Conservation (phyloP, 2,113 vertebrate genomes). For the Colaptes auratus region DNA sequence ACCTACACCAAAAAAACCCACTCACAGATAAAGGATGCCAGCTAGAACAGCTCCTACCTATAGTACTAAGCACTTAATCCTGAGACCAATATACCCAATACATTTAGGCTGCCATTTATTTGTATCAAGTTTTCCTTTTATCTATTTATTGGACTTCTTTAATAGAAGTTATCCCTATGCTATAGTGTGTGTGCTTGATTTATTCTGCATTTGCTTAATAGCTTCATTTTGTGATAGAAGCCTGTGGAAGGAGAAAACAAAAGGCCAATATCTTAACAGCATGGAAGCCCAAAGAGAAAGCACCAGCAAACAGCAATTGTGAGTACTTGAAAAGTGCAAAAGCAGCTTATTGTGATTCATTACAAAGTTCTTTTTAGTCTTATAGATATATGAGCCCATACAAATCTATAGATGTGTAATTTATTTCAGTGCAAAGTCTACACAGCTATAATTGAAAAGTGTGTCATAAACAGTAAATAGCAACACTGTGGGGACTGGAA, state of each 20-base stretch:
- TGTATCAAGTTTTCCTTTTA: slow-evolving; percentile 57
- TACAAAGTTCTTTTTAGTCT: background rate
- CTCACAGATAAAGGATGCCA: background rate
- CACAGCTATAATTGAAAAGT: background rate
- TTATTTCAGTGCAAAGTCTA: background rate
- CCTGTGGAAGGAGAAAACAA: slow-evolving; percentile 28
- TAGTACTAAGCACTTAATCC: background rate
- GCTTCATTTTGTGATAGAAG: slow-evolving; percentile 41
- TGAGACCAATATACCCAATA: background rate
- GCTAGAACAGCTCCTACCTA: background rate
- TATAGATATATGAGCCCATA: background rate
- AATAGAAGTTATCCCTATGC: slow-evolving; percentile 50
- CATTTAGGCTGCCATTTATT: slow-evolving; percentile 1
- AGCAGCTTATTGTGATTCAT: background rate
- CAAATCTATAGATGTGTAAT: background rate
- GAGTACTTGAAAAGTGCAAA: slow-evolving; percentile 44
- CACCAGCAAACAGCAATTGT: background rate
- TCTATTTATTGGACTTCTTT: slow-evolving; percentile 37
- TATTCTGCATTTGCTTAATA: slow-evolving; percentile 66
- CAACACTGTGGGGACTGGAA: no score
- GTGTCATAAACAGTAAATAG: no score
- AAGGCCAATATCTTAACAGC: slow-evolving; percentile 38
- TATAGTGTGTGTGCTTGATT: slow-evolving; percentile 8
- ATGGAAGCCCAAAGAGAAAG: background rate
- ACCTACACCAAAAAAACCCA: no score